Conservation (phyloP, 37 sponge, comb jelly and placozoan species). For the Amphimedon queenslandica region DNA sequence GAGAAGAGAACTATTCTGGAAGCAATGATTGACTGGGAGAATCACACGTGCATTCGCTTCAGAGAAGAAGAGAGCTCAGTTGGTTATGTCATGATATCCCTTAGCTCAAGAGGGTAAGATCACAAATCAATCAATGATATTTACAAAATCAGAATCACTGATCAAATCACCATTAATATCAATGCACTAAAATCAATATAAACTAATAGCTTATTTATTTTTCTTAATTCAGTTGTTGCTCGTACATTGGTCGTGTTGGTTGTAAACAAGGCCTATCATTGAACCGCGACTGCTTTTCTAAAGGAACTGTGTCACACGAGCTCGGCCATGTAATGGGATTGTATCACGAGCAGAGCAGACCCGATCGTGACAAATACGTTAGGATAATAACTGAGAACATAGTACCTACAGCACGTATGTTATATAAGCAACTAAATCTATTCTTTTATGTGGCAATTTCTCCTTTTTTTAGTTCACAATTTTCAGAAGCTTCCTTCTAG, state of each 20-base stretch:
- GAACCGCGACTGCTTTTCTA: conserved; percentile 8
- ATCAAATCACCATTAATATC: background rate
- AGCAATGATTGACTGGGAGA: conserved; percentile 75
- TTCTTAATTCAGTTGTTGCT: conserved; percentile 24
- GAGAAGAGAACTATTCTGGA: conserved; percentile 32
- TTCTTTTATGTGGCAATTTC: background rate
- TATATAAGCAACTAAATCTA: background rate
- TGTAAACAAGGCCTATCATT: conserved; percentile 36
- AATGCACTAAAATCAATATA: background rate
- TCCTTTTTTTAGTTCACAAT: background rate
- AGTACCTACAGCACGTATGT: conserved; percentile 3
- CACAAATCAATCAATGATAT: background rate
- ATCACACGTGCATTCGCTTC: conserved; percentile 74
- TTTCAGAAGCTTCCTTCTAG: background rate
- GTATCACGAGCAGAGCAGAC: conserved; percentile 61
- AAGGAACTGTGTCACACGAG: conserved; percentile 51
- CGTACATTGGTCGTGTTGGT: conserved; percentile 35
- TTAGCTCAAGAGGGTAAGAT: conserved; percentile 38
- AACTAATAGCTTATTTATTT: background rate
- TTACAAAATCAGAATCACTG: background rate
- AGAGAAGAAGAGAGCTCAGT: conserved; percentile 9
- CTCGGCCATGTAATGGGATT: conserved; percentile 65
- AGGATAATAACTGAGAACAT: conserved; percentile 23
- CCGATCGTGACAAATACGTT: conserved; percentile 57
- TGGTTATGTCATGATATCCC: conserved; percentile 49